Base-by-base conservation (phyloP, 2,888 invertebrate species). In the Heliconius charithonia region DNA sequence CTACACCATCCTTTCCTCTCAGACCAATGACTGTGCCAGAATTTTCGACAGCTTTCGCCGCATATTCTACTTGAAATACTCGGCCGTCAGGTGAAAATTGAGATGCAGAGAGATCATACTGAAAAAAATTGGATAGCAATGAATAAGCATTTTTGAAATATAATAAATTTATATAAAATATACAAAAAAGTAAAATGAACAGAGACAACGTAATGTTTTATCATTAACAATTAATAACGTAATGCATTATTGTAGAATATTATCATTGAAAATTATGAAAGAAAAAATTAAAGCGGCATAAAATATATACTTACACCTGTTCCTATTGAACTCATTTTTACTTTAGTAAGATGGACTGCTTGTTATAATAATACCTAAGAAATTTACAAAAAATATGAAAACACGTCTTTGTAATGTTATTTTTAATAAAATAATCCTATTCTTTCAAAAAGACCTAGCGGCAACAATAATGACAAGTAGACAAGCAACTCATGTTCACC, bases 91-190 rank as follows among this genome's bases (percentile, higher is more conserved):
- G 99, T 3, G 99, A 99, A 95, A 99, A 99, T 96, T 99, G 99
- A 66, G 99, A 99, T n/a, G 99, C 99, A 80, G 99, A 99, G 87
- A 99, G 96, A 96, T 99, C 99, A 91, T 99, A 99, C 98, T 99
- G 96, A 96, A 83, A 32, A 51, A 81, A 82, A 67, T 4, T 59
- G n/a, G 56, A 78, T 27, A 10, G 63, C 76, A 77, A 83, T 85
- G 85, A 85, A 66, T 84, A 83, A 75, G 84, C 86, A 87, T 51
- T 76, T 78, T 72, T 32, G 32, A 59, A 72, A 59, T 16, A 72
- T 32, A 51, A 22, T 22, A 29, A 32, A 29, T 32, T 2, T n/a
- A n/a, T 59, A 56, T 32, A 72, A n/a, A 51, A n/a, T 59, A n/a
- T 59, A 29, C 12, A 4, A 4, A 29, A 56, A 2, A 29, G n/a